A percentile compares a stretch with the other conserved stretches of the same genome.
These are phyloP conservation scores for Okamejei kenojei DNA, from an alignment of 2,797 vertebrate genomes.

Conservation along the genomic window DNA sequence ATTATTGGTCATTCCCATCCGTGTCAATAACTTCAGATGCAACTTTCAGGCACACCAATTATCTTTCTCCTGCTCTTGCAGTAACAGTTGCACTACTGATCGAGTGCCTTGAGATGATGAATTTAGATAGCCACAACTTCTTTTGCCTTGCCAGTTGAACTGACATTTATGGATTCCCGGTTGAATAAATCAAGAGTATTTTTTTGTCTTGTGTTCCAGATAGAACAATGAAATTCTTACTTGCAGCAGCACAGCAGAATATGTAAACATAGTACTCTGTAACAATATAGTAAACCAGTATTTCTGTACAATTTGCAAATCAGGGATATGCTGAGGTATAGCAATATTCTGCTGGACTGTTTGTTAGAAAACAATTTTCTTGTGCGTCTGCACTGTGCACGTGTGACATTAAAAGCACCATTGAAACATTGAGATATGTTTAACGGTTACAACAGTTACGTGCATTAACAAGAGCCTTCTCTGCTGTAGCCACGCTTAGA, in stretches of 20 bases:
- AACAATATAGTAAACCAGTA: no score
- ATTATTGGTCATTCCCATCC: not conserved
- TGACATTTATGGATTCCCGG: slow-evolving; percentile 12
- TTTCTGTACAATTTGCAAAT: no score
- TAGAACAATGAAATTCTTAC: no score
- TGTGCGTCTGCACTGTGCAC: no score
- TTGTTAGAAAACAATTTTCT: no score
- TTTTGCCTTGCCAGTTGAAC: not conserved
- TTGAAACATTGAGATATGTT: no score
- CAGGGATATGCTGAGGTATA: no score
- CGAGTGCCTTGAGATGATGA: not conserved
- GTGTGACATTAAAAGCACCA: no score
- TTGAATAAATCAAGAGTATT: not conserved
- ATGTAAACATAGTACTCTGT: no score
- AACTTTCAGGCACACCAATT: not conserved
- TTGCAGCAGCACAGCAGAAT: no score
- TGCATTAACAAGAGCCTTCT: not conserved
- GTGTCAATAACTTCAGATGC: not conserved
- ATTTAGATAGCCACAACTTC: not conserved
- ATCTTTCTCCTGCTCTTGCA: not conserved
- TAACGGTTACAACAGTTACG: not conserved
- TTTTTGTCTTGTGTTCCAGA: no score
- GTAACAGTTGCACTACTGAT: not conserved
- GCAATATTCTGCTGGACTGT: no score
- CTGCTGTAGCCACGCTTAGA: not conserved